Evolutionary conservation across 30 jellyfish, hydroid and myxozoan species (phyloP), one percentile per base, ranked within the genome.

Genomic region (Catostylus mosaicus): DNA sequence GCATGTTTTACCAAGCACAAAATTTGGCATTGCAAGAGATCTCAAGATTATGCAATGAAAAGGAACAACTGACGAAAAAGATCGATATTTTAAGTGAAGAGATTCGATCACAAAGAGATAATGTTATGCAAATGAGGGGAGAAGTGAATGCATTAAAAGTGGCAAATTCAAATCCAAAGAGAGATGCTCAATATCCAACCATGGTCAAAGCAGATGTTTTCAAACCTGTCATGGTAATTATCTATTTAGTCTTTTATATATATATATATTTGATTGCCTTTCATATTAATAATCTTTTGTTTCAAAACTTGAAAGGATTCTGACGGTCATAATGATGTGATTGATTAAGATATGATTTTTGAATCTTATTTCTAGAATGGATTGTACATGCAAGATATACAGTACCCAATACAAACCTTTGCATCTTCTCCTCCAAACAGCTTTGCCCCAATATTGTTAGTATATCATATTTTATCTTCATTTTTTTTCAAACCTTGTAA

Each of bases 1-100:
- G 67, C 29, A 43, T 88, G 78, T 73, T 88, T 47, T 67, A 77
- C 31, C 88, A 80, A 46, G 84, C 89, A 8, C 97, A 88, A 56
- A 75, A 74, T 60, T 61, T 46, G 54, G 89, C 92, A 32, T 66
- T 88, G 52, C 81, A 78, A 34, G 88, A 88, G 62, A 80, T 88
- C 22, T 62, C 84, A 23, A 88, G 57, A 37, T 73, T 88, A 26
- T 64, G 90, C 26, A 59, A 78, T 12, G 97, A 88, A 30, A 88
- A 88, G 62, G 93, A 88, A 34, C 78, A 66, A 27, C 35, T 88
- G 30, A 67, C 78, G 24, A 29, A 67, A 48, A 80, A 77, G 33
- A 56, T 80, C n/a, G 88, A 71, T 57, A 40, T 70, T 57, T 82
- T 88, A 16, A 54, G 78, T 40, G 82, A 88, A 52, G 97, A 88